Evolutionary conservation across 2,113 vertebrate genomes (phyloP).

Genomic region (Rhinoderma darwinii): DNA sequence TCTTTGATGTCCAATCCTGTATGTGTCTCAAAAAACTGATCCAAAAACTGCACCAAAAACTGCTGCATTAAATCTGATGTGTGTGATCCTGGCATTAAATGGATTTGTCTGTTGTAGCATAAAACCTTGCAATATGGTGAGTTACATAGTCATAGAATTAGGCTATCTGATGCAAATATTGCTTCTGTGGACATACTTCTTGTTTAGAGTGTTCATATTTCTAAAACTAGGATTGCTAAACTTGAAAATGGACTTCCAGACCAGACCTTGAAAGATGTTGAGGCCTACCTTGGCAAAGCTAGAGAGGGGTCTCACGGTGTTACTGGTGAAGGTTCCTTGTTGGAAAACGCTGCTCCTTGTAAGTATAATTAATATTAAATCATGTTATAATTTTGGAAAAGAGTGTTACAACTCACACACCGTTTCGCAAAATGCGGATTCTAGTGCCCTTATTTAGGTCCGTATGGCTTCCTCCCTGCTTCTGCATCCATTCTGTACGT

Average conservation of each 20-base stretch:
- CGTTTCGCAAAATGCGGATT: too few relatives aligned
- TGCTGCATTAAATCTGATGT: too few relatives aligned
- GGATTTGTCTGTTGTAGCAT: neutral
- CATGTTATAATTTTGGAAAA: neutral
- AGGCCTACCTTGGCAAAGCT: conserved; percentile 54
- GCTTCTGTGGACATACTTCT: neutral
- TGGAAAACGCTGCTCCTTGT: conserved; percentile 58
- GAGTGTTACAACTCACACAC: too few relatives aligned
- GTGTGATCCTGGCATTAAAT: too few relatives aligned
- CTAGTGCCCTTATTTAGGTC: too few relatives aligned
- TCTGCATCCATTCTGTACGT: too few relatives aligned
- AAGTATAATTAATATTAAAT: neutral
- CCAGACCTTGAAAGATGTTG: conserved; percentile 51
- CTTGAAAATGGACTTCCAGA: conserved; percentile 56
- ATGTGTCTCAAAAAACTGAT: too few relatives aligned
- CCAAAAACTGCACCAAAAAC: too few relatives aligned
- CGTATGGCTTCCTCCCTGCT: too few relatives aligned
- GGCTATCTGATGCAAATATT: too few relatives aligned
- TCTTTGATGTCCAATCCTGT: too few relatives aligned
- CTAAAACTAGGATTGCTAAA: conserved; percentile 45
- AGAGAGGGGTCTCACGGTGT: conserved; percentile 51
- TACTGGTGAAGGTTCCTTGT: conserved; percentile 59
- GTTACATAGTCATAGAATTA: neutral
- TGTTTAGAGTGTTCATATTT: neutral
- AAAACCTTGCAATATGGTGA: neutral